phyloP scores from a whole-genome alignment of 1,140 invertebrate genomes.

The Drosophila lacertosa region DNA sequence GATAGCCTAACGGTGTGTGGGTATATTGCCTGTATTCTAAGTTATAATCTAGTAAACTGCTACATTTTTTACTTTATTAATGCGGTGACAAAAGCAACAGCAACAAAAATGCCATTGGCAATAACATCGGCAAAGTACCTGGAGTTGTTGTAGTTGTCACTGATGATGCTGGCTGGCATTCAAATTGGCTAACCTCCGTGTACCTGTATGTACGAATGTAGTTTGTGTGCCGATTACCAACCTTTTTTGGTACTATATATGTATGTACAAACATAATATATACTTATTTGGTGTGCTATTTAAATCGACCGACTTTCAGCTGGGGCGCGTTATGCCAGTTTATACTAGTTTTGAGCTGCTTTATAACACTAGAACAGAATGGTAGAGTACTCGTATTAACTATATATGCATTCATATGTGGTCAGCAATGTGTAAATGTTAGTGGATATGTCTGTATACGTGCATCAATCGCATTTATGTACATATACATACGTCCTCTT shows the following conservation, averaged over 20 bases:
- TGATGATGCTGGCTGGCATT: constrained; percentile 49
- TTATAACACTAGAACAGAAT: constrained; percentile 25
- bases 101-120: neutral
- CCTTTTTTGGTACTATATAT: neutral
- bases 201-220: neutral
- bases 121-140: neutral
- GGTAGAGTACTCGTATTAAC: constrained; percentile 23
- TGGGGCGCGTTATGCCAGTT: constrained; percentile 54
- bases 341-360: constrained; percentile 38
- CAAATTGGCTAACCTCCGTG: constrained; percentile 62
- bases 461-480: constrained; percentile 29
- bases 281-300: constrained; percentile 18
- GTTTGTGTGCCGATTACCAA: constrained; percentile 4
- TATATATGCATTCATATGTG: constrained; percentile 57
- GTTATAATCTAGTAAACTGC: constrained; percentile 41
- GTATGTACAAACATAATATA: constrained; percentile 5
- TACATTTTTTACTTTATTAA: constrained; percentile 38
- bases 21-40: constrained; percentile 38
- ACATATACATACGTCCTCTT: constrained; percentile 43
- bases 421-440: constrained; percentile 53
- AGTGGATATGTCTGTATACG: constrained; percentile 26
- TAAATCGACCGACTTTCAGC: constrained; percentile 17
- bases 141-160: constrained; percentile 16
- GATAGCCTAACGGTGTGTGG: constrained; percentile 39
- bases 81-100: neutral